Percentiles rank a stretch among this genome's conserved stretches.
Evolutionary conservation across 2,797 vertebrate species (phyloP).

Genomic region (Pangasius larnaudii): DNA sequence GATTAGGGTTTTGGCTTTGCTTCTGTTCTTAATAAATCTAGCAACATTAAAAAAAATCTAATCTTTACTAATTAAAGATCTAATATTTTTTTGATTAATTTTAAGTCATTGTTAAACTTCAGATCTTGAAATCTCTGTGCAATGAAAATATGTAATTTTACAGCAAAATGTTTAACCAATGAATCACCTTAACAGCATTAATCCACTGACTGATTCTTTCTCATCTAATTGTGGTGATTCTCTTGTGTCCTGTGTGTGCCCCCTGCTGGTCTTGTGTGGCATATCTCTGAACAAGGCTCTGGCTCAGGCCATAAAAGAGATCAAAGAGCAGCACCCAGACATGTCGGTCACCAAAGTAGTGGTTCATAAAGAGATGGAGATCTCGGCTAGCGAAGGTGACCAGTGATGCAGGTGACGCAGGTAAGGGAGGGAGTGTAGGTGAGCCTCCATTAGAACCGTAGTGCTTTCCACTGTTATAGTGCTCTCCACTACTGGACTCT

Average conservation of each 20-base stretch:
- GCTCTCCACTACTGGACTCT: not conserved
- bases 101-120: not conserved
- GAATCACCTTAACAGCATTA: constrained; percentile 1
- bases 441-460: constrained; percentile 30
- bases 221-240: constrained; percentile 29
- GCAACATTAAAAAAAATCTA: not conserved
- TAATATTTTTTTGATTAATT: not conserved
- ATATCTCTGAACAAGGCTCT: constrained; percentile 87
- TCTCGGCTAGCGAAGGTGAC: constrained; percentile 95
- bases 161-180: constrained; percentile 5
- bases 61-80: not conserved
- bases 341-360: constrained; percentile 99
- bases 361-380: constrained; percentile 99
- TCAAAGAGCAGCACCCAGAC: constrained; percentile 99
- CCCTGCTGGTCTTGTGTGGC: constrained; percentile 84
- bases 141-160: not conserved
- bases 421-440: constrained; percentile 80
- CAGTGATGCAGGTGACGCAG: constrained; percentile 96
- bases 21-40: not conserved
- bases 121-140: not conserved
- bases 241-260: constrained; percentile 77
- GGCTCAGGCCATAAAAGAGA: constrained; percentile 99
- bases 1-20: not conserved
- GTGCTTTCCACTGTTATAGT: constrained; percentile 4
- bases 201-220: constrained; percentile 11